Evolutionary conservation across 2,888 invertebrate genomes (phyloP), one percentile per base, ranked within the genome.

Genomic region (Taphrorychus bicolor): DNA sequence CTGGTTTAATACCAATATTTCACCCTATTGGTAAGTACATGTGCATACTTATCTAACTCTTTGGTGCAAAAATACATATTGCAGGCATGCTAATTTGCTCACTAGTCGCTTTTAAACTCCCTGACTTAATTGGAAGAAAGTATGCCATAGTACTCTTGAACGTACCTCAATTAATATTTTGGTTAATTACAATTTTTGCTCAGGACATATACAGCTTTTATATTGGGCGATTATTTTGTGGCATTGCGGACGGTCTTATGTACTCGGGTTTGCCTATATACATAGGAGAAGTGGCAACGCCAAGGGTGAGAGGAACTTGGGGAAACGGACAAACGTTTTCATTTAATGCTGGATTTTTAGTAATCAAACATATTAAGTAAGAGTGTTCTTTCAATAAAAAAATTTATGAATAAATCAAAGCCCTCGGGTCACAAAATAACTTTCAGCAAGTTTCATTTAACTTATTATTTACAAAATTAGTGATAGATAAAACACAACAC

Each of bases 51-150:
- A n/a, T 11, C 24, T 5, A 5, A 7, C 4, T 24, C 16, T 18
- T 24, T 5, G 24, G 17, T 11, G 7, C 54, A 54, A 5, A 9
- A 18, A 18, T 18, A 19, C 7, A n/a, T n/a, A 14, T 61, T 61
- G 41, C 51, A 61, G 61, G 61, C 3, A 18, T 16, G 3, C 21
- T 42, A 21, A 42, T 54, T 21, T 2, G 75, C 2, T 72, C 74
- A 17, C 72, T 77, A 5, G 57, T 78, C 7, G 74, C 75, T 48
- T 74, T 76, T 3, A 70, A 71, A 52, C 41, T 77, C 9, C 71
- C 73, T 45, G 77, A 80, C 59, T 66, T 58, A n/a, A 73, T 79
- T 9, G 80, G 80, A 22, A 71, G 80, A 52, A 80, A 79, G 67
- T 68, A 71, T 3, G 75, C 76, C 2, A 52, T 80, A 4, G 57